Evolutionary conservation across 2,888 invertebrate genomes (phyloP), one percentile per base, ranked within the genome.

Genomic region (Campaea margaritaria): DNA sequence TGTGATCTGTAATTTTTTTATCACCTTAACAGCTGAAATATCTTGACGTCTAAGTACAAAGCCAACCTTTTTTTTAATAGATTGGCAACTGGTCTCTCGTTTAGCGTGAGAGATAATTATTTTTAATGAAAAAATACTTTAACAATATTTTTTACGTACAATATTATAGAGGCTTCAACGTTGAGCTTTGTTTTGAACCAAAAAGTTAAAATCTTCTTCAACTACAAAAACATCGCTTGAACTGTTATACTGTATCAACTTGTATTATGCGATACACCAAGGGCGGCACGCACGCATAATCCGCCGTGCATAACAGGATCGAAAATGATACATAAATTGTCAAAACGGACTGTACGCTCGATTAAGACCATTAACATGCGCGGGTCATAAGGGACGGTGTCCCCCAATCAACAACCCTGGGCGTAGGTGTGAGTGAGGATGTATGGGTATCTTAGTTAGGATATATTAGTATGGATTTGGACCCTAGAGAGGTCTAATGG

Each of bases 311-410:
- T 90, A 91, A 90, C 86, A 84, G 89, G 89, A 92, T 91, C 90
- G 89, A 91, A 90, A 91, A 92, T 91, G 90, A 91, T 90, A 90
- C 92, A 91, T 92, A 92, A 92, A 91, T 91, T 87, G 87, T 78
- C 75, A 76, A 83, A 84, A 87, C 82, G 86, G 87, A 90, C 89
- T 85, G 82, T 84, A 80, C 82, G 79, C 84, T 82, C 91, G 88
- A 92, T 92, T 92, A 91, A 90, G 81, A 82, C 89, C 87, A 92
- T 92, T 92, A 92, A 91, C 91, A 86, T 82, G 82, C 83, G 80
- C 79, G 85, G 87, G 87, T 86, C 88, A 86, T 79, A 78, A 74
- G 82, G 81, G 78, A 82, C 84, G 77, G 74, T 72, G 47, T 46
- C 55, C 60, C 47, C 50, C 51, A 61, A 61, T 61, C 60, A 61